Percentiles rank a stretch among this genome's conserved stretches.
phyloP scores from a whole-genome alignment of 2,113 vertebrate species.

The Mobula hypostoma region DNA sequence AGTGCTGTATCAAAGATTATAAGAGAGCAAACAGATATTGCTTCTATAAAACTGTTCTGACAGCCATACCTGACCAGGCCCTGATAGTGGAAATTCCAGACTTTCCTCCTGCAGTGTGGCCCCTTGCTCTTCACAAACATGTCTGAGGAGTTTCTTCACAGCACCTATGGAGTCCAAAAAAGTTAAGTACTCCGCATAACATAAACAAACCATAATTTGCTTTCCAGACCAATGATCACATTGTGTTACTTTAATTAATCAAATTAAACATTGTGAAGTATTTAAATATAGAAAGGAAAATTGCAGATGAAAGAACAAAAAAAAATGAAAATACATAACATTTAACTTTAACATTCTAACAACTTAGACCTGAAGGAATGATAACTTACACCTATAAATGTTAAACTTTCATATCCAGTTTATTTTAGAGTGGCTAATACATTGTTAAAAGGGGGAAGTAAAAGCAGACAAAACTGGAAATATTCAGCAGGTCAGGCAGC shows the following conservation, averaged over 20 bases:
- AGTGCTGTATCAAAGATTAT: neutral
- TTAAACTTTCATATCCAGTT: neutral
- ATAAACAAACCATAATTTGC: neutral
- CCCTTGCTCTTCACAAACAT: conserved; percentile 21
- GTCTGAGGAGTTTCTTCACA: conserved; percentile 28
- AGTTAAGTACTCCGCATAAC: neutral
- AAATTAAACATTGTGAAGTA: neutral
- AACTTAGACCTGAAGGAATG: neutral
- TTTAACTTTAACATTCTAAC: neutral
- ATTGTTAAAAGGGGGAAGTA: neutral
- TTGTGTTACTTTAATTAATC: neutral
- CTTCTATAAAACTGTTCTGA: neutral
- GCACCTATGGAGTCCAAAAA: neutral
- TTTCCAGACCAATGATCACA: neutral
- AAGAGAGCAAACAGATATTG: neutral
- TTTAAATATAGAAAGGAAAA: neutral
- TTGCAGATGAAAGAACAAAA: neutral
- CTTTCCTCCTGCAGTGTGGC: neutral
- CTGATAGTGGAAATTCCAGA: neutral
- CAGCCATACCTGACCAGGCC: neutral
- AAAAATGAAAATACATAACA: neutral
- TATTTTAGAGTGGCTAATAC: neutral
- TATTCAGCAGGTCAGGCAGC: too few relatives aligned
- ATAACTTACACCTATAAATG: neutral
- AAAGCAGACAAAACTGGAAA: too few relatives aligned